Evolutionary conservation across 2,888 invertebrate genomes (phyloP).

Genomic region (Brachypterus glaber): DNA sequence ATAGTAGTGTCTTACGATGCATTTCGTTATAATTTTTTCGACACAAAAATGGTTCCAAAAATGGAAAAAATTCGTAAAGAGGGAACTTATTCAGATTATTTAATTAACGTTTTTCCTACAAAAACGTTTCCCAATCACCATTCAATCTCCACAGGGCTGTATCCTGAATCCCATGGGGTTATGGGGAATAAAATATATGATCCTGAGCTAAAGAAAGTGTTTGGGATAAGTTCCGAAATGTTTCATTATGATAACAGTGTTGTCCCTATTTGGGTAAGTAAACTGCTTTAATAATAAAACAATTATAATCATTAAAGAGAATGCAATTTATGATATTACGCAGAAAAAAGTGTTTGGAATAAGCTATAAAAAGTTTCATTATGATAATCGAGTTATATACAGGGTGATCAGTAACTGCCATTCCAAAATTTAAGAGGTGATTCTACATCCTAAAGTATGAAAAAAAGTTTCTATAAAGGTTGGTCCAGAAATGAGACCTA

Average conservation of each 20-base stretch:
- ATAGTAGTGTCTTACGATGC: conserved; percentile 62
- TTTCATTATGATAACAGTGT: conserved; percentile 49
- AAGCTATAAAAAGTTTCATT: no score
- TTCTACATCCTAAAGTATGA: no score
- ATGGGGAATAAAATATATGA: conserved; percentile 54
- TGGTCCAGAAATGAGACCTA: no score
- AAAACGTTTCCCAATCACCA: conserved; percentile 70
- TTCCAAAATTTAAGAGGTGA: no score
- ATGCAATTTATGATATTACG: no score
- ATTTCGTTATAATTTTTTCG: conserved; percentile 58
- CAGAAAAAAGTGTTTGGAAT: no score
- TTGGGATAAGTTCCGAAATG: conserved; percentile 37
- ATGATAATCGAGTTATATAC: no score
- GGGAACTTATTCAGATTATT: conserved; percentile 50
- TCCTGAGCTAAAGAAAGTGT: conserved; percentile 32
- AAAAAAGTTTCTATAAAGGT: no score
- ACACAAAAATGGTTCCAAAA: conserved; percentile 48
- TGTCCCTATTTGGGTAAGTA: conserved; percentile 50
- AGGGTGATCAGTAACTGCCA: no score
- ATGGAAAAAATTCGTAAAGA: conserved; percentile 46
- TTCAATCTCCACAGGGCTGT: conserved; percentile 59
- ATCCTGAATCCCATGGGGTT: conserved; percentile 60
- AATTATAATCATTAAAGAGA: no score
- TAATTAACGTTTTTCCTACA: conserved; percentile 56
- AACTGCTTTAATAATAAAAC: no score